Evolutionary conservation across 2,888 invertebrate species (phyloP), one percentile per base, ranked within the genome.

Genomic region (Scaptomyza cyrtandrae): DNA sequence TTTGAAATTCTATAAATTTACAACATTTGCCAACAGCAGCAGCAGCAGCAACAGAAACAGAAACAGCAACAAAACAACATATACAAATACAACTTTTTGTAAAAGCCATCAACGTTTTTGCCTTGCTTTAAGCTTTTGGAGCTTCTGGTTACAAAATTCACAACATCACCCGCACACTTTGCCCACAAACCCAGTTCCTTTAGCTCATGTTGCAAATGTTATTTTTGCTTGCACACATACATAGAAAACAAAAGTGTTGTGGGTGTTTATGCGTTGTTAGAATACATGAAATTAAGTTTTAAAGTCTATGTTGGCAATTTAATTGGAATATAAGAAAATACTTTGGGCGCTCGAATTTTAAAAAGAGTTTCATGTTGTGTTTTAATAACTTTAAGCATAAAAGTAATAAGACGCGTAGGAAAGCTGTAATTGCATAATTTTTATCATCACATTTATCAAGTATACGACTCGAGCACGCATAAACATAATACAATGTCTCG

Each of bases 1-100:
- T 88, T 80, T 78, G 68, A 78, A 88, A 86, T 86, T 84, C 83
- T 79, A 79, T 79, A 85, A 87, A 73, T 76, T 82, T 68, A 71
- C 76, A 86, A 68, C 70, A 78, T 84, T 67, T 60, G 43, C 50
- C 37, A 50, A 44, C 43, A 57, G 39, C 19, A 57, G 11, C 35
- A 56, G n/a, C 37, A 56, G 6, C 39, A 44, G 9, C 44, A 55
- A 16, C 2, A 49, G 35, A 60, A 45, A 9, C 50, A 74, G 33
- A 14, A 64, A 57, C n/a, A 46, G 60, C 33, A 52, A 39, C 19
- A 52, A 29, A 35, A 55, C 39, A 43, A 69, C 43, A 55, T 43
- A 54, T 16, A 55, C 49, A 66, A 52, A 64, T 44, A 56, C 24
- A 44, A 39, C 52, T 50, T 39, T 45, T 50, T 49, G n/a, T 43